These are phyloP conservation scores for Fabriciana adippe DNA, from an alignment of 2,888 invertebrate genomes.

Conservation along the genomic window DNA sequence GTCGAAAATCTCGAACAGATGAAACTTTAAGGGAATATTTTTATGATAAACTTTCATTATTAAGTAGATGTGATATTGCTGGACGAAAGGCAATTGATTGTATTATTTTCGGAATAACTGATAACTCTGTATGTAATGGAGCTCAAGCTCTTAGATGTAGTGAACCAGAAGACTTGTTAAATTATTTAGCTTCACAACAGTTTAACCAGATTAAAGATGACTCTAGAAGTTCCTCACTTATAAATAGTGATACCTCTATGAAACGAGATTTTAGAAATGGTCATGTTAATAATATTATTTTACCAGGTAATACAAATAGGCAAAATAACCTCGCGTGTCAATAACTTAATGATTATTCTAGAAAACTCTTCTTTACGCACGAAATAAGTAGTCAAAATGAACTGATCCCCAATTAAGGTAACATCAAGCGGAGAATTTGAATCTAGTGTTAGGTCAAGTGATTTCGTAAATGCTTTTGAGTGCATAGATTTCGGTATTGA, in stretches of 20 bases:
- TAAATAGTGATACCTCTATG: too few relatives aligned
- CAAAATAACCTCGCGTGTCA: too few relatives aligned
- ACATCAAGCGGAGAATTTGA: too few relatives aligned
- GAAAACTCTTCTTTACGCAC: too few relatives aligned
- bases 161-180: slow-evolving; percentile 39
- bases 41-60: slow-evolving; percentile 36
- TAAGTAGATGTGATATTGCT: slow-evolving; percentile 39
- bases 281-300: too few relatives aligned
- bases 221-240: background rate
- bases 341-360: too few relatives aligned
- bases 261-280: too few relatives aligned
- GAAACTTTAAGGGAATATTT: slow-evolving; percentile 38
- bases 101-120: slow-evolving; percentile 38
- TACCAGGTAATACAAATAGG: too few relatives aligned
- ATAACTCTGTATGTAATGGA: slow-evolving; percentile 34
- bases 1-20: slow-evolving; percentile 17
- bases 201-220: background rate
- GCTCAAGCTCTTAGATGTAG: slow-evolving; percentile 37
- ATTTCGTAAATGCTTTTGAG: background rate
- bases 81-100: slow-evolving; percentile 42
- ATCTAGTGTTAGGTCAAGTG: too few relatives aligned
- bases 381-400: too few relatives aligned
- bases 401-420: too few relatives aligned
- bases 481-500: slow-evolving; percentile 16
- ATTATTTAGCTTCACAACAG: slow-evolving; percentile 14